These are phyloP conservation scores for Drosophila pseudotakahashii DNA, from an alignment of 2,888 invertebrate genomes.

Conservation along the genomic window DNA sequence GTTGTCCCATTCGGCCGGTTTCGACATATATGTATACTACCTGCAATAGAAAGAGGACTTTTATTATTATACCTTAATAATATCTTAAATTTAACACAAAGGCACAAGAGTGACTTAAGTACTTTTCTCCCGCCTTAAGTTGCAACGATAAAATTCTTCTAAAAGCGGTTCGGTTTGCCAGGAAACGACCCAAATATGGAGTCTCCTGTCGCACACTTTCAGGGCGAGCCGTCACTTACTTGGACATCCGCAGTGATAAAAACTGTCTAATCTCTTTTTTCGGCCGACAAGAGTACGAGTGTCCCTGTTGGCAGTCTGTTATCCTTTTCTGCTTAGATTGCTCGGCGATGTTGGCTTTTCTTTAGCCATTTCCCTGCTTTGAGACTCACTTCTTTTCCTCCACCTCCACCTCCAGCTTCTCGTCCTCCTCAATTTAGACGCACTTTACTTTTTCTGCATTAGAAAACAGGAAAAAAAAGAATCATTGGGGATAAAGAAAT, in stretches of 20 bases:
- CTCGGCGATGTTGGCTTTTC: constrained; percentile 16
- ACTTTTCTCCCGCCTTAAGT: too few relatives aligned
- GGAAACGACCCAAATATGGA: background rate
- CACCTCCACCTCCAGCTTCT: too few relatives aligned
- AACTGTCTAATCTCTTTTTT: constrained; percentile 13
- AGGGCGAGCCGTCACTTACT: background rate
- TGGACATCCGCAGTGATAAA: background rate
- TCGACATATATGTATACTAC: too few relatives aligned
- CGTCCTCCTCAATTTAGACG: constrained; percentile 38
- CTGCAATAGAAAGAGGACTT: too few relatives aligned
- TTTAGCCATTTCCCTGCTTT: constrained; percentile 2
- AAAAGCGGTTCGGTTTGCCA: background rate
- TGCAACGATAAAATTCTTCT: too few relatives aligned
- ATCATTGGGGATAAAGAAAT: constrained; percentile 35
- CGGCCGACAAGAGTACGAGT: constrained; percentile 17
- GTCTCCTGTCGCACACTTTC: background rate
- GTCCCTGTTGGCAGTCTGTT: constrained; percentile 14
- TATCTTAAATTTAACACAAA: too few relatives aligned
- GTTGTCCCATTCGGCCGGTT: too few relatives aligned
- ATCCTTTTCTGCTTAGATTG: constrained; percentile 39
- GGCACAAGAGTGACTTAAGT: too few relatives aligned
- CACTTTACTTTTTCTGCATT: constrained; percentile 57
- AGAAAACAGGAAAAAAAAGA: constrained; percentile 33
- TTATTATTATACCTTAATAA: too few relatives aligned
- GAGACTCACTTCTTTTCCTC: constrained; percentile 17